These are phyloP conservation scores for Trematomus loennbergii DNA, from an alignment of 2,113 vertebrate species.

Conservation along the genomic window DNA sequence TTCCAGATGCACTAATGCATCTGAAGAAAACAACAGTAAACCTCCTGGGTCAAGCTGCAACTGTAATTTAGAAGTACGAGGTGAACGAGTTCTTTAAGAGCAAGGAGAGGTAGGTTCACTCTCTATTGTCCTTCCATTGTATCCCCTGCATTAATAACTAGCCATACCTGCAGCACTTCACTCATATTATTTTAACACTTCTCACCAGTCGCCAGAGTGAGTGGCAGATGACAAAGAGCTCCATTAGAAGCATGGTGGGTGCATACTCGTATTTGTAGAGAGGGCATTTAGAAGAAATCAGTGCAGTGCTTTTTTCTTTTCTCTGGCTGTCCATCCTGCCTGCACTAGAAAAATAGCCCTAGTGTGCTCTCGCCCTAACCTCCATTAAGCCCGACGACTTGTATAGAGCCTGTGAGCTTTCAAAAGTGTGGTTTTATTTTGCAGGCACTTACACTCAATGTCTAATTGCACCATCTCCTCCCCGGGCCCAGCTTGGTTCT, in stretches of 20 bases:
- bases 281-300: slow-evolving; percentile 68
- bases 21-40: slow-evolving; percentile 52
- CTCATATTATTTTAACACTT: slow-evolving; percentile 64
- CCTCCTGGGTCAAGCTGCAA: slow-evolving; percentile 57
- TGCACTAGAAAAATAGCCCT: slow-evolving; percentile 53
- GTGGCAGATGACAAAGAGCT: slow-evolving; percentile 72
- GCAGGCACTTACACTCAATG: slow-evolving; percentile 85
- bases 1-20: slow-evolving; percentile 65
- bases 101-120: slow-evolving; percentile 41
- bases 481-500: slow-evolving; percentile 84
- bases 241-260: slow-evolving; percentile 71
- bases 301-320: slow-evolving; percentile 64
- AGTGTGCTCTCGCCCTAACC: slow-evolving; percentile 61
- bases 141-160: slow-evolving; percentile 43
- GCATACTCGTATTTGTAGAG: slow-evolving; percentile 60
- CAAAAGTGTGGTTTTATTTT: slow-evolving; percentile 50
- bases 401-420: slow-evolving; percentile 55
- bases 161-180: slow-evolving; percentile 62
- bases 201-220: slow-evolving; percentile 54
- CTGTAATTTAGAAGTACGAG: slow-evolving; percentile 49
- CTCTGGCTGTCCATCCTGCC: slow-evolving; percentile 62
- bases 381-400: slow-evolving; percentile 69
- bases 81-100: slow-evolving; percentile 46
- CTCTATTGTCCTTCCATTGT: slow-evolving; percentile 53
- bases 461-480: slow-evolving; percentile 82